These are phyloP conservation scores for Noctua janthina DNA, from an alignment of 2,888 invertebrate genomes.

Conservation along the genomic window DNA sequence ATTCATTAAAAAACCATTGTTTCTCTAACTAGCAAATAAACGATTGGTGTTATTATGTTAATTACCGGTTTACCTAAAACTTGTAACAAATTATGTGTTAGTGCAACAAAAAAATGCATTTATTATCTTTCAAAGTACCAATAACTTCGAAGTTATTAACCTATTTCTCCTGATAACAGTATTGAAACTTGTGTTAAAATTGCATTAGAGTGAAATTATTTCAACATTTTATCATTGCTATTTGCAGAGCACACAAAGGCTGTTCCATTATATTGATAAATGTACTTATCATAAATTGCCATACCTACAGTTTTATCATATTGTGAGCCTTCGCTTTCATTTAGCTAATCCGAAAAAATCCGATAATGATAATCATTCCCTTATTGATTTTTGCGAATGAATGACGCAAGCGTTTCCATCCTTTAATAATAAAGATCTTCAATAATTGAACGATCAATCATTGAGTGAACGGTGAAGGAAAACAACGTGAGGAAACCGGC, in stretches of 20 bases:
- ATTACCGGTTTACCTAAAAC: constrained; percentile 41
- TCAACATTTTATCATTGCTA: constrained; percentile 13
- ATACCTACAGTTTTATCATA: constrained; percentile 1
- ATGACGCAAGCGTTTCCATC: neutral
- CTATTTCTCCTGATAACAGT: constrained; percentile 39
- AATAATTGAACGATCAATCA: neutral
- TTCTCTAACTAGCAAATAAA: constrained; percentile 24
- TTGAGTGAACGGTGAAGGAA: neutral
- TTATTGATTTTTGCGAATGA: neutral
- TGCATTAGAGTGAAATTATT: constrained; percentile 15
- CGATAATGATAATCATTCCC: neutral
- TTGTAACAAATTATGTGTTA: constrained; percentile 34
- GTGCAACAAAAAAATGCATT: constrained; percentile 37
- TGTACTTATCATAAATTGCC: neutral
- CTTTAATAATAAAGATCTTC: neutral
- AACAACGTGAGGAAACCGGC: neutral
- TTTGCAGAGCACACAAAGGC: neutral
- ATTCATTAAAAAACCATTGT: constrained; percentile 20
- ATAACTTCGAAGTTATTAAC: constrained; percentile 50
- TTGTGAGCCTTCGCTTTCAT: neutral
- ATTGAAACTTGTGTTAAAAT: constrained; percentile 21
- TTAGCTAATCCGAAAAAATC: neutral
- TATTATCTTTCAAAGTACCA: constrained; percentile 47
- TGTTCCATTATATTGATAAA: neutral
- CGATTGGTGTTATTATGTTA: constrained; percentile 24